Base-by-base conservation (phyloP, 2,113 vertebrate genomes). In the Callochromis pleurospilus region DNA sequence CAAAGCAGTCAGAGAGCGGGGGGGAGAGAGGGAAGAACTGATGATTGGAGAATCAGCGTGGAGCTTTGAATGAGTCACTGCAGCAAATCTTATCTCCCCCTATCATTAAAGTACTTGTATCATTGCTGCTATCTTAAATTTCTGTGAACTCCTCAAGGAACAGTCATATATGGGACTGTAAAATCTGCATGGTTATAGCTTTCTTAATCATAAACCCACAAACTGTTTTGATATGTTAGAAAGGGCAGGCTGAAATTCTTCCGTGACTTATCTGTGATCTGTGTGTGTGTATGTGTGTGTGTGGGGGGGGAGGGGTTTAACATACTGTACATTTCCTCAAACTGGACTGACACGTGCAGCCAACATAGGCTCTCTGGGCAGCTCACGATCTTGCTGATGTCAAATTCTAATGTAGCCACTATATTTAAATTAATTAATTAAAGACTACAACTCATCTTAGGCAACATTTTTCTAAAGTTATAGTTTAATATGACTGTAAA, bases 81-180 rank as follows among this genome's bases (percentile, higher is more conserved):
- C 29, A 45, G 70, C 89, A 90, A 95, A 97, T 97, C 96, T 97
- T 97, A 97, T 97, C 97, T 96, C 3, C 10, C 5, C 17, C 60
- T 40, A 92, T 92, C 94, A 96, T 96, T 97, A 96, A 96, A 96
- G 56, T 4, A 70, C 49, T 93, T 96, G 95, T 96, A 96, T 95
- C 91, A 9, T 91, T 77, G 92, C 88, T 77, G 88, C 86, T 93
- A 95, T 96, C 95, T 96, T 87, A 85, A 81, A 89, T 86, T 94
- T 94, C 94, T 95, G 89, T 95, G 94, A 96, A 96, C 94, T 95
- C 84, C 90, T 95, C 85, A 93, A 92, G 82, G 91, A 92, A 90
- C 91, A 82, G 90, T 91, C 92, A 58, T 96, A 94, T 87, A 95
- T 73, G 54, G 73, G 86, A 91, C 93, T 80, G 95, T 97, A 97